Evolutionary conservation across 1,140 invertebrate species (phyloP).

Genomic region (Sinonovacula constricta): DNA sequence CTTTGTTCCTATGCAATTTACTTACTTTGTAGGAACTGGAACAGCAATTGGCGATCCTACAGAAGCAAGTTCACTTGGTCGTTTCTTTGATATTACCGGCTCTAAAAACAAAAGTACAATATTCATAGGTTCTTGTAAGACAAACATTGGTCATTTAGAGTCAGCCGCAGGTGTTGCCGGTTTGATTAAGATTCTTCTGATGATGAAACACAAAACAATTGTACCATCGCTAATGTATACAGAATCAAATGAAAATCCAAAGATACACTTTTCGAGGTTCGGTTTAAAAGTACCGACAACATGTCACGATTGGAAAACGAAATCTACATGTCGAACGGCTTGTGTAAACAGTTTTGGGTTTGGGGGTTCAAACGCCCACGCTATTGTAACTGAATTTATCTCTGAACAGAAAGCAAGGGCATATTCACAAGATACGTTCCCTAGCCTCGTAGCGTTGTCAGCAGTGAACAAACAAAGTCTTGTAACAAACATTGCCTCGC

Average conservation of each 20-base stretch:
- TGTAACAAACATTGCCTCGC: no score
- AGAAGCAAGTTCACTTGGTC: conserved; percentile 43
- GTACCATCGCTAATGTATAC: conserved; percentile 75
- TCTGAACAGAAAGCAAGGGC: conserved; percentile 59
- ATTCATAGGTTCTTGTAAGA: conserved; percentile 69
- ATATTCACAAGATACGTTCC: not conserved
- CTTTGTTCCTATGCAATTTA: no score
- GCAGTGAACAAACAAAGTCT: conserved; percentile 22
- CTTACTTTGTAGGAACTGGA: conserved; percentile 58
- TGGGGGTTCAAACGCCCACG: conserved; percentile 71
- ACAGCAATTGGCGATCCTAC: conserved; percentile 62
- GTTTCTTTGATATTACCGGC: not conserved
- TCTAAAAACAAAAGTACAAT: conserved; percentile 15
- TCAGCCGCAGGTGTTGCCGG: conserved; percentile 94
- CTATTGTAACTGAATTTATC: conserved; percentile 49
- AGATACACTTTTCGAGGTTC: conserved; percentile 57
- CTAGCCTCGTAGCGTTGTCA: conserved; percentile 24
- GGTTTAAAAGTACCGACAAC: conserved; percentile 60
- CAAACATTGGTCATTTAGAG: conserved; percentile 82
- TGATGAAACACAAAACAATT: conserved; percentile 67
- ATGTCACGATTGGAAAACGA: conserved; percentile 26
- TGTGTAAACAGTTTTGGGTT: conserved; percentile 71
- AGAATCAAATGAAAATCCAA: conserved; percentile 59
- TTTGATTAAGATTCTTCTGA: conserved; percentile 84
- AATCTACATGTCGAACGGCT: conserved; percentile 74